Evolutionary conservation across 2,113 vertebrate species (phyloP), one percentile per base, ranked within the genome.

Genomic region (Syrrhaptes paradoxus): DNA sequence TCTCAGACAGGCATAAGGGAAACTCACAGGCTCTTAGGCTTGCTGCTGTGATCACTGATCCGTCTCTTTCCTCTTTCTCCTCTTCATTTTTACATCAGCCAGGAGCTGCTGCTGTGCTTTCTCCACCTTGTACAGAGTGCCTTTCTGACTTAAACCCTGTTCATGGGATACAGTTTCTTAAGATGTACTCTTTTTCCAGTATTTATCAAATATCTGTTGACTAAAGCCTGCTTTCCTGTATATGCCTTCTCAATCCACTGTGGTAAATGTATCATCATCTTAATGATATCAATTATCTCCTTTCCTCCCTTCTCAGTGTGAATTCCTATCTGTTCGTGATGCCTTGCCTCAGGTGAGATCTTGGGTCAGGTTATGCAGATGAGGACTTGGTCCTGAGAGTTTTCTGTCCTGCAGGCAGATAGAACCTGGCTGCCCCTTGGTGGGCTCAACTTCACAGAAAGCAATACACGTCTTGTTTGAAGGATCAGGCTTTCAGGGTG

Each of bases 361-460:
- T 73, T 74, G n/a, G 11, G 34, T 77, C 9, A 25, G 43, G 34
- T 79, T 68, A 15, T 1, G 11, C 10, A 62, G 65, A 21, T 2
- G 8, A 63, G 29, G 17, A 28, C 34, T 22, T 41, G 16, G 13
- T 73, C 18, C 28, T 71, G 24, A 18, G 31, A 72, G 21, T 17
- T 67, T 31, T 61, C 49, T 77, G 26, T 57, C 59, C 59, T 57
- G 45, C 28, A 41, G 22, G 29, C 13, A 51, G 49, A 31, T 61
- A 15, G 3, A 21, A 43, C 32, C 38, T 34, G 43, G 12, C 34
- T 85, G 34, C 20, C 36, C 11, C 51, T 71, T 0, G 0, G 12
- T 34, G 29, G 43, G 25, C 43, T 74, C 4, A 4, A 28, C 43
- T 38, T 4, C 0, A 1, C 16, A 43, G 68, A 72, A 63, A 46